Evolutionary conservation across 2,797 vertebrate genomes (phyloP).

Genomic region (Brachyrhaphis roseni): DNA sequence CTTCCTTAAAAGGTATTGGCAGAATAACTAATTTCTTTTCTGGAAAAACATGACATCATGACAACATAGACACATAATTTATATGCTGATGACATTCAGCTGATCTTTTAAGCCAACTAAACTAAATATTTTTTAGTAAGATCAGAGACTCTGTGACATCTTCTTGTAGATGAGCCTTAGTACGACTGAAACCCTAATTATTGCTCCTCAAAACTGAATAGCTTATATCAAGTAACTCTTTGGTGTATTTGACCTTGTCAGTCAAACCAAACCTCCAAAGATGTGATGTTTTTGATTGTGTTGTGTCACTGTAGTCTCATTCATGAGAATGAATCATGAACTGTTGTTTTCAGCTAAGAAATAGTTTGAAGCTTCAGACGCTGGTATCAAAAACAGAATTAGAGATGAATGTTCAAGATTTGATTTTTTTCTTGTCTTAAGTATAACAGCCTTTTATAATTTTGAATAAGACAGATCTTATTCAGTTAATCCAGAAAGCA

Average conservation of each 20-base stretch:
- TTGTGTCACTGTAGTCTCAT: background rate
- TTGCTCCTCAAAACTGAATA: background rate
- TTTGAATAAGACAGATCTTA: background rate
- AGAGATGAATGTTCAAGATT: background rate
- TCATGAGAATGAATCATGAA: background rate
- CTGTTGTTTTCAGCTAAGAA: background rate
- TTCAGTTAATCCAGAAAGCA: background rate
- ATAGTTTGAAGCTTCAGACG: background rate
- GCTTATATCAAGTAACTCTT: background rate
- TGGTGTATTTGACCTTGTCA: background rate
- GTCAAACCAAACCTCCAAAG: background rate
- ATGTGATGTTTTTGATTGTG: background rate
- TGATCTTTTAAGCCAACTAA: background rate
- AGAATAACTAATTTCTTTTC: background rate
- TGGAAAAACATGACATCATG: background rate
- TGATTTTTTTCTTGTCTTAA: background rate
- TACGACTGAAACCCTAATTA: no score
- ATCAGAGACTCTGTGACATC: slow-evolving; percentile 1
- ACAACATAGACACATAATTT: no score
- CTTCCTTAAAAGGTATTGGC: background rate
- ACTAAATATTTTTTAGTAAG: background rate
- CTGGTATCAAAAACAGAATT: background rate
- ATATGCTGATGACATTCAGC: background rate
- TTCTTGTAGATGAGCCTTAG: background rate
- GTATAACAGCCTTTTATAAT: background rate